Percentiles rank a stretch among this genome's conserved stretches.
phyloP scores from a whole-genome alignment of 1,140 invertebrate genomes.

The Gonatopus flavifemur region DNA sequence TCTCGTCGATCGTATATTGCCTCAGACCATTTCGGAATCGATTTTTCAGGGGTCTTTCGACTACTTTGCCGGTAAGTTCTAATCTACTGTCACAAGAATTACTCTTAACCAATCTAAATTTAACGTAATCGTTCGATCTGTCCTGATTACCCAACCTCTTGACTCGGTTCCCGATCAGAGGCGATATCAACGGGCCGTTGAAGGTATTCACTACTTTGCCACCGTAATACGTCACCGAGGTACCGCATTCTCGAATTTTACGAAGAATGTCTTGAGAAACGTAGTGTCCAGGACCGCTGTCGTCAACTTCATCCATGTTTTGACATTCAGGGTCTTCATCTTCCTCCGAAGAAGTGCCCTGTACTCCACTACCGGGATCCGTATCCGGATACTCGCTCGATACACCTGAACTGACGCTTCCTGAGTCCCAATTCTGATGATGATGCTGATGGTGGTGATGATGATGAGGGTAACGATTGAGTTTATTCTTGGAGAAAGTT shows the following conservation, averaged over 20 bases:
- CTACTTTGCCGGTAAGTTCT: conserved; percentile 68
- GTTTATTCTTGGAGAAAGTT: conserved; percentile 36
- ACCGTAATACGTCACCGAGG: conserved; percentile 83
- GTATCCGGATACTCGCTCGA: conserved; percentile 60
- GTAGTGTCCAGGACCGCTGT: conserved; percentile 59
- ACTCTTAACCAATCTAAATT: conserved; percentile 78
- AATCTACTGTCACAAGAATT: conserved; percentile 82
- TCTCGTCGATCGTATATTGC: conserved; percentile 46
- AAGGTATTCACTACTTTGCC: conserved; percentile 75
- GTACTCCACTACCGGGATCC: conserved; percentile 50
- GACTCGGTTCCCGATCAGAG: conserved; percentile 63
- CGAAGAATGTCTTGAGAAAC: conserved; percentile 78
- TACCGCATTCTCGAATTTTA: conserved; percentile 82
- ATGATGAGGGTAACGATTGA: conserved; percentile 22
- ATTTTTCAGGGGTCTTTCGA: conserved; percentile 35
- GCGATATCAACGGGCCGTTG: conserved; percentile 65
- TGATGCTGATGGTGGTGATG: conserved; percentile 32
- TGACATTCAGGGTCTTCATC: conserved; percentile 40
- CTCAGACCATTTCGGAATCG: conserved; percentile 27
- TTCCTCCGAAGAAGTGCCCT: conserved; percentile 51
- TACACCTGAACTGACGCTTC: conserved; percentile 59
- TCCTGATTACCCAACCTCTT: conserved; percentile 65
- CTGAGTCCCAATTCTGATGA: conserved; percentile 53
- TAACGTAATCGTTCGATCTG: conserved; percentile 60
- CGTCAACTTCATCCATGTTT: conserved; percentile 34